Evolutionary conservation across 2,888 invertebrate genomes (phyloP), one percentile per base, ranked within the genome.

Genomic region (Temnothorax unifasciatus): DNA sequence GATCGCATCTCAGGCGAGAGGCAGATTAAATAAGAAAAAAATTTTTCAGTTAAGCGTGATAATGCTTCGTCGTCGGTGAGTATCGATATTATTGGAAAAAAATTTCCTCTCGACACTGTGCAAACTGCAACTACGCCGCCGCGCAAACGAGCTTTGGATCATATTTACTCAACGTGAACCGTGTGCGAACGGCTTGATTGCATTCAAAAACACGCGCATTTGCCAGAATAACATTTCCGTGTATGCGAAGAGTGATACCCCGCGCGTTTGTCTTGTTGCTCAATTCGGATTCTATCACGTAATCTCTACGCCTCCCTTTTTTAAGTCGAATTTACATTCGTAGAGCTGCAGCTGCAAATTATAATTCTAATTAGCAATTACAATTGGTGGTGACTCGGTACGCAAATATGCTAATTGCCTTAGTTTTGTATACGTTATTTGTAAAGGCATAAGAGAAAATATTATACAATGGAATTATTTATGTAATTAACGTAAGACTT

Each of bases 161-260:
- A 69, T 69, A 69, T 77, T 77, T 77, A 77, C 71, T 11, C 77
- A 77, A 77, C 69, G 71, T 77, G 77, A 77, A 69, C 41, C 77
- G 54, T 74, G 59, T 59, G 73, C 79, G 73, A 79, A 59, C 44
- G 59, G 47, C 57, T 59, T 81, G 79, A 81, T 81, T 81, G 74
- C 79, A 73, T 79, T 79, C 73, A 71, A 79, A 69, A 79, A 69
- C 57, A 79, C 74, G 44, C 57, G 73, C 79, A 81, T 81, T 81
- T 81, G 59, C 47, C 59, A 38, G 75, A 81, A 81, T 81, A 81
- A 73, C 79, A 81, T 59, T 50, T 59, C 34, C 15, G 41, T 71
- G 34, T 59, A 47, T 34, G 73, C 38, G 69, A 57, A 57, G 41
- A 81, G 38, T 59, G 79, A 81, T 81, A 73, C 73, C 59, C 38